Evolutionary conservation across 2,888 invertebrate genomes (phyloP).

Genomic region (Ischnus inquisitorius): DNA sequence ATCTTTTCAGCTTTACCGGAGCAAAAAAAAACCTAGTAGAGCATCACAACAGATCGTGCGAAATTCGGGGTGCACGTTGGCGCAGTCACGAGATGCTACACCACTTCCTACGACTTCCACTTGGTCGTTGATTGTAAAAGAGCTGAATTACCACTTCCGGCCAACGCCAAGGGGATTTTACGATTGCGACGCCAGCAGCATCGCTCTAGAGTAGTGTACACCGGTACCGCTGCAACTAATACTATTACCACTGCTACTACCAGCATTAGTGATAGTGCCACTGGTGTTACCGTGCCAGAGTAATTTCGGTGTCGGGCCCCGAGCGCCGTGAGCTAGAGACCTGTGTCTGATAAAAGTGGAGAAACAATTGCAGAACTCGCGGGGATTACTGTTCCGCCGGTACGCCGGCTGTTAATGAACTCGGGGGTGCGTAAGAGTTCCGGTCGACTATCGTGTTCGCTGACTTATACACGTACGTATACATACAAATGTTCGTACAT

Average conservation of each 20-base stretch:
- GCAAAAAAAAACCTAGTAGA: conserved; percentile 11
- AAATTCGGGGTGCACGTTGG: background rate
- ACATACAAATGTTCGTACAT: conserved; percentile 3
- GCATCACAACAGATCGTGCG: conserved; percentile 17
- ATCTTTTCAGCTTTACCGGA: conserved; percentile 3
- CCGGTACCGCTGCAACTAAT: background rate
- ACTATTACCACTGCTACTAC: background rate
- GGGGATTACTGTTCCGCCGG: conserved; percentile 60
- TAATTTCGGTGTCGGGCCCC: conserved; percentile 59
- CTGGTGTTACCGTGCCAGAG: conserved; percentile 50
- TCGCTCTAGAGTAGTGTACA: conserved; percentile 37
- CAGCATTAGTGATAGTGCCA: conserved; percentile 33
- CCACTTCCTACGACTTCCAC: conserved; percentile 60
- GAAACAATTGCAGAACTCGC: conserved; percentile 64
- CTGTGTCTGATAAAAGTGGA: conserved; percentile 66
- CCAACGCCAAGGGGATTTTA: conserved; percentile 59
- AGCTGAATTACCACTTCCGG: conserved; percentile 68
- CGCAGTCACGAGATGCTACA: conserved; percentile 25
- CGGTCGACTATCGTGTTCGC: conserved; percentile 24
- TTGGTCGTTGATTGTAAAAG: conserved; percentile 67
- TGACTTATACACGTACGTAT: background rate
- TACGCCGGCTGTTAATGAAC: conserved; percentile 60
- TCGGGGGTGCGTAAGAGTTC: conserved; percentile 59
- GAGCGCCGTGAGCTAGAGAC: conserved; percentile 35
- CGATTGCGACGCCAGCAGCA: conserved; percentile 53